Base-by-base conservation (phyloP, 2,888 invertebrate species). In the Ischnus inquisitorius region DNA sequence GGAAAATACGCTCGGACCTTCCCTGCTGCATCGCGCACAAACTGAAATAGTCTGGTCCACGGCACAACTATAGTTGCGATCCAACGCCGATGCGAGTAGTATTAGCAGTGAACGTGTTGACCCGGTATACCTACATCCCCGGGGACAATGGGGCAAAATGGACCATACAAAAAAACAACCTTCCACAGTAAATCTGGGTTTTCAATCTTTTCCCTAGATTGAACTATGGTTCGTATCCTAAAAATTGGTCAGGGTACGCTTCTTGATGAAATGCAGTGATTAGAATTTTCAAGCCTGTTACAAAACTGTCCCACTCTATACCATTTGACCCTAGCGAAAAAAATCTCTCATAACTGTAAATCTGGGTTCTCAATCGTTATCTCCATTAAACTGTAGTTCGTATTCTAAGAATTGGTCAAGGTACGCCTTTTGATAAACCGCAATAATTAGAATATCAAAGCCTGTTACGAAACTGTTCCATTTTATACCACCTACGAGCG, bases 71-170 rank as follows among this genome's bases (percentile, higher is more conserved):
- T 64, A 22, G 19, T 54, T 69, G 34, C 60, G 14, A 54, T 51
- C 65, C 46, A 54, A 16, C 34, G 46, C 72, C 76, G 54, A 75
- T 79, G 60, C 22, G 34, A 67, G 28, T 65, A 60, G 46, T 41
- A 82, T 77, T 25, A 62, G 43, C 16, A 12, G 64, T 69, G 60
- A 60, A 60, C 72, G 43, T 78, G n/a, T 41, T 43, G n/a, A 25
- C 14, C 28, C 6, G 41, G 48, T 43, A 34, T 34, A 41, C 19
- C 22, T 41, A 16, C 41, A 22, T 25, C 8, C 8, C 19, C 10
- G 3, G 72, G 2, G 16, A 60, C n/a, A 14, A 5, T 14, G 60
- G 28, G 60, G 60, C 28, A n/a, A 25, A 25, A 60, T 14, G 60
- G 25, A n/a, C 60, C 28, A n/a, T 60, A 14, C n/a, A 12, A 3